Base-by-base conservation (phyloP, 2,113 vertebrate genomes). In the Poecile atricapillus region DNA sequence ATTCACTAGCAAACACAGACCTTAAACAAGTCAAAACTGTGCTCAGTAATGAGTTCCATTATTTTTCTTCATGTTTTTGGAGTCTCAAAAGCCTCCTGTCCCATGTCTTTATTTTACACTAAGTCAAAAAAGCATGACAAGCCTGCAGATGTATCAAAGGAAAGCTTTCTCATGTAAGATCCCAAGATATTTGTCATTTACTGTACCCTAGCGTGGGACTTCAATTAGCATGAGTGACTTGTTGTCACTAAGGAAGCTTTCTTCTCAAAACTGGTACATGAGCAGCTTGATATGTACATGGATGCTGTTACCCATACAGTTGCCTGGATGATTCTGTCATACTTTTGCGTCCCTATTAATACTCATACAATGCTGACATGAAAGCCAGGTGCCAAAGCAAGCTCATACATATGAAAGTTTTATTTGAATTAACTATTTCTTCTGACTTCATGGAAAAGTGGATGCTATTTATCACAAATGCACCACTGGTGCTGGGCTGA, bases 1-100 rank as follows among this genome's bases (percentile, higher is more conserved):
- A 98, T 98, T 98, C 97, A 97, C 96, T 95, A 92, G 97, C 79
- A 90, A 96, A 96, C 64, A 31, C 97, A 97, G 96, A 95, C 90
- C 33, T 93, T 93, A 94, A 92, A 91, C 92, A 97, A 96, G 92
- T 97, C 94, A 96, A 88, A 98, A 97, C 95, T 87, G 30, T 94
- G 94, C 94, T 94, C 95, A 64, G 41, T 96, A 94, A 95, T 81
- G 94, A 95, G 92, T 94, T 95, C 93, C 93, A 95, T 84, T 93
- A 84, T 97, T 97, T 96, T 95, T 87, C 81, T 92, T 97, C 62
- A 84, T 92, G 83, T 77, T 97, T 95, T 86, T 79, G 63, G 96
- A 93, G 78, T 83, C 95, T 96, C 78, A 91, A 84, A 65, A 80
- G 64, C 74, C 74, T 96, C 37, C 47, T 87, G 86, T 89, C 80